phyloP scores from a whole-genome alignment of 1,140 invertebrate genomes.

The Nautilus pompilius region DNA sequence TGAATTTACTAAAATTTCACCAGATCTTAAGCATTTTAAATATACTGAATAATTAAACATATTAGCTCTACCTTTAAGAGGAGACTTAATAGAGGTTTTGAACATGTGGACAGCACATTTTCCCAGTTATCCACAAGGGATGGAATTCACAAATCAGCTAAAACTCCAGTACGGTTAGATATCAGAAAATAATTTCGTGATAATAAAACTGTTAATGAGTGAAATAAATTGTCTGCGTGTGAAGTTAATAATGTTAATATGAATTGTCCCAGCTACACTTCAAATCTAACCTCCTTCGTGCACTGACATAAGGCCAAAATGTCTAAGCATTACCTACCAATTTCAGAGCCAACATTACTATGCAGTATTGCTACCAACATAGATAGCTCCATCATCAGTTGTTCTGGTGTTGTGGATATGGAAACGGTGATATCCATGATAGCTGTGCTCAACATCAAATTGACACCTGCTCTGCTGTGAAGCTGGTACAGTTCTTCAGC shows the following conservation, averaged over 20 bases:
- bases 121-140: too few relatives aligned
- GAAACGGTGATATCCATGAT: constrained; percentile 69
- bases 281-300: background rate
- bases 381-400: constrained; percentile 79
- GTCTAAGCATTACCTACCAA: constrained; percentile 68
- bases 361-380: constrained; percentile 81
- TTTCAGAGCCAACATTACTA: constrained; percentile 85
- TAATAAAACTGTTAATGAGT: background rate
- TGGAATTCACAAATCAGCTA: background rate
- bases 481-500: constrained; percentile 56
- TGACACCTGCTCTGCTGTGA: constrained; percentile 69
- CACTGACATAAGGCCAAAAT: background rate
- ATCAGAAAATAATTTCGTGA: background rate
- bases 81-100: too few relatives aligned
- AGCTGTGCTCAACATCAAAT: constrained; percentile 69
- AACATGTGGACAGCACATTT: too few relatives aligned
- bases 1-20: too few relatives aligned
- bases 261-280: background rate
- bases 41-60: too few relatives aligned
- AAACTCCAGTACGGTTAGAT: background rate
- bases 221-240: background rate
- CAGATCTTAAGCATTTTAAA: too few relatives aligned
- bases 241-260: constrained; percentile 1
- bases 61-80: too few relatives aligned
- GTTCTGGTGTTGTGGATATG: constrained; percentile 67